These are phyloP conservation scores for Rallus crepitans DNA, from an alignment of 2,797 vertebrate genomes.

Conservation along the genomic window DNA sequence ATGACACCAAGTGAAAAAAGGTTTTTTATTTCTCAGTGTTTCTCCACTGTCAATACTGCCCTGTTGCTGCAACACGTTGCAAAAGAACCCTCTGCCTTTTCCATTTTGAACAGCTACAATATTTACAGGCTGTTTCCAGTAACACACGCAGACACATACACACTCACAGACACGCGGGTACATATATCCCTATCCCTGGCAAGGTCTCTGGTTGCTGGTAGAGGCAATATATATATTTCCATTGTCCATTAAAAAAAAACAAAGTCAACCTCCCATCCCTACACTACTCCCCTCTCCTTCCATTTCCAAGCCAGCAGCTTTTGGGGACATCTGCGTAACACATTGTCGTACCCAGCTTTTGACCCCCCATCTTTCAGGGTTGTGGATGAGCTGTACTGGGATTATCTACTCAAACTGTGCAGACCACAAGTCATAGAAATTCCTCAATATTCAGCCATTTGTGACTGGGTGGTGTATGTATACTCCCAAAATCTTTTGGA, in stretches of 20 bases:
- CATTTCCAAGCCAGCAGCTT: conserved; percentile 59
- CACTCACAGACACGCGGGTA: conserved; percentile 71
- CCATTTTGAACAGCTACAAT: conserved; percentile 82
- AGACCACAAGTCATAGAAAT: conserved; percentile 38
- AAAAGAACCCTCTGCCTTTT: conserved; percentile 76
- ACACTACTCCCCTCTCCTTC: background rate
- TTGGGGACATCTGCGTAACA: background rate
- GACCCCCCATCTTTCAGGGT: background rate
- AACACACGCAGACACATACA: conserved; percentile 74
- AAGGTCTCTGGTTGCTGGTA: conserved; percentile 78
- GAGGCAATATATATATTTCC: conserved; percentile 61
- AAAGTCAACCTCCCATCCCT: background rate
- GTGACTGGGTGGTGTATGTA: conserved; percentile 27
- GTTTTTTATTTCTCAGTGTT: conserved; percentile 82
- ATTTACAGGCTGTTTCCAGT: conserved; percentile 82
- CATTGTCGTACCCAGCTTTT: conserved; percentile 21
- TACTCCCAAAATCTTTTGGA: conserved; percentile 57
- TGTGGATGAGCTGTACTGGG: background rate
- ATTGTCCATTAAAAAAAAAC: conserved; percentile 65
- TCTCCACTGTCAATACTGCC: conserved; percentile 82
- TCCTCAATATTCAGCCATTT: conserved; percentile 1
- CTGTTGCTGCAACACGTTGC: conserved; percentile 79
- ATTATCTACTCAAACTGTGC: conserved; percentile 58
- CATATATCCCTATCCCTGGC: conserved; percentile 74
- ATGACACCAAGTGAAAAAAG: conserved; percentile 78